Percentiles rank a stretch among this genome's conserved stretches.
Conservation (phyloP, 2,888 invertebrate genomes). For the Xanthia togata region DNA sequence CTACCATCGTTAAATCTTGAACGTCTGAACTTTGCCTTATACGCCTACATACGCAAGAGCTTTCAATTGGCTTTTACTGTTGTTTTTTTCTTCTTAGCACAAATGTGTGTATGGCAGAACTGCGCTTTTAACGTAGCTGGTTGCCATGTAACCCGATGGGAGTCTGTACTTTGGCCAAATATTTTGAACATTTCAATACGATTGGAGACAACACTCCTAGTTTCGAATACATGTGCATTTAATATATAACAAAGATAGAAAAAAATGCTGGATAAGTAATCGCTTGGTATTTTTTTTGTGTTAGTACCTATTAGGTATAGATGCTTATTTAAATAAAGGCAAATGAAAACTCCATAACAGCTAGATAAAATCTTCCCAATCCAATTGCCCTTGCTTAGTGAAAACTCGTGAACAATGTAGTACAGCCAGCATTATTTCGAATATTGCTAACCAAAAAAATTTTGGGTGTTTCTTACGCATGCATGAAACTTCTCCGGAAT, state of each 20-base stretch:
- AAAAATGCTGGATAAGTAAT: not conserved
- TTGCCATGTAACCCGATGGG: not conserved
- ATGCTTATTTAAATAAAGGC: not conserved
- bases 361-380: not conserved
- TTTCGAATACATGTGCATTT: not conserved
- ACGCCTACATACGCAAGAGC: slow-evolving; percentile 21
- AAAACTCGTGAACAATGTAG: not conserved
- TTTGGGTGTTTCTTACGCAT: too few species aligned
- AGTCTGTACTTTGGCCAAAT: not conserved
- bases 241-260: not conserved
- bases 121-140: slow-evolving; percentile 24
- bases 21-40: slow-evolving; percentile 3
- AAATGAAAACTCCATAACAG: not conserved
- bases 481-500: not conserved
- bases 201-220: not conserved
- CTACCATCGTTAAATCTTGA: not conserved
- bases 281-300: not conserved
- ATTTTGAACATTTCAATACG: not conserved
- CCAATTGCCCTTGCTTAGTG: not conserved
- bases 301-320: too few species aligned
- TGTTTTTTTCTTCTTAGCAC: slow-evolving; percentile 15
- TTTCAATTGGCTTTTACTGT: slow-evolving; percentile 22
- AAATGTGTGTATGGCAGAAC: slow-evolving; percentile 17
- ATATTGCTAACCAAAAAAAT: not conserved
- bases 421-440: too few species aligned